Conservation (phyloP, 2,113 vertebrate species). For the Hydropotes inermis region DNA sequence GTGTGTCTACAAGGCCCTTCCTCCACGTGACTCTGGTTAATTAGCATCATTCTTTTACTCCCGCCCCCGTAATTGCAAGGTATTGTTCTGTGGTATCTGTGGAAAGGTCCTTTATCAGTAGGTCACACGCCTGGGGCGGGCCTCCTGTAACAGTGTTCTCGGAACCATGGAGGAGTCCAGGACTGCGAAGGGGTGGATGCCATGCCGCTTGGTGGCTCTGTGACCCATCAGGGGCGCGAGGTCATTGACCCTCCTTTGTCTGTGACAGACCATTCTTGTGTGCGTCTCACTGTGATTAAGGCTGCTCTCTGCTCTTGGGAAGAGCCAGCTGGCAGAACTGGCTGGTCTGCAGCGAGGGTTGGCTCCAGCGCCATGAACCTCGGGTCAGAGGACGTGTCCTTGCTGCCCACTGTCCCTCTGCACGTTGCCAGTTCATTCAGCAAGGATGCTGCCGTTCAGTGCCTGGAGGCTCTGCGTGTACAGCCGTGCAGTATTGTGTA, state of each 20-base stretch:
- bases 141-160: neutral
- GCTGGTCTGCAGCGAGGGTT: neutral
- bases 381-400: neutral
- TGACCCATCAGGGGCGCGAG: too few species aligned
- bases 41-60: neutral
- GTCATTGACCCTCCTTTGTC: neutral
- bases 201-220: neutral
- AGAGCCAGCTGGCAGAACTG: neutral
- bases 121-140: neutral
- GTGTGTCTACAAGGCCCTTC: neutral
- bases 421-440: neutral
- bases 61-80: neutral
- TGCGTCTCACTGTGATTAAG: neutral
- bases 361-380: fast-evolving
- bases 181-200: neutral
- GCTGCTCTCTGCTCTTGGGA: neutral
- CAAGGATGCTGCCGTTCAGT: neutral
- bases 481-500: neutral
- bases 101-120: neutral
- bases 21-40: neutral
- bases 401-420: neutral
- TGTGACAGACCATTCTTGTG: neutral
- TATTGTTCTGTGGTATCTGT: neutral
- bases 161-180: neutral
- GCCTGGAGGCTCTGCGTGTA: neutral